Evolutionary conservation across 1,140 invertebrate species (phyloP).

Genomic region (Lamellibrachia luymesi): DNA sequence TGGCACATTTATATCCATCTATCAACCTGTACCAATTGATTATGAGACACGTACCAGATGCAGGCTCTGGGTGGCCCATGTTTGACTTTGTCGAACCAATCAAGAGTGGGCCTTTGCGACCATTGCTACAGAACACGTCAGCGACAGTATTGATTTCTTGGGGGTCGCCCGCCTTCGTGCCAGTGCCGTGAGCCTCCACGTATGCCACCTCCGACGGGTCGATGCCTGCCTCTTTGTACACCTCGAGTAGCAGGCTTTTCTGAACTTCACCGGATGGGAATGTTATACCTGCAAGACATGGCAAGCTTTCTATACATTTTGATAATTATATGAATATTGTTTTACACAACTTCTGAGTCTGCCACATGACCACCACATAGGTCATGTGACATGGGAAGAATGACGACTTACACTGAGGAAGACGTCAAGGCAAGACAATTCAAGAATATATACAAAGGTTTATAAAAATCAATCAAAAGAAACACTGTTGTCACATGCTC

Average conservation of each 20-base stretch:
- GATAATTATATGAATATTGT: too few relatives aligned
- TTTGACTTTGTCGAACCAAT: conserved; percentile 97
- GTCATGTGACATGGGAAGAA: background rate
- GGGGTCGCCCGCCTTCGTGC: conserved; percentile 87
- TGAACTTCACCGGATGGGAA: conserved; percentile 86
- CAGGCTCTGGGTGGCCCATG: conserved; percentile 95
- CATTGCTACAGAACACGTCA: conserved; percentile 84
- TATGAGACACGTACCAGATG: conserved; percentile 69
- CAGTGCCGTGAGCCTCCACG: conserved; percentile 95
- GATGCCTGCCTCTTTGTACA: conserved; percentile 79
- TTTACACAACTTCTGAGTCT: background rate
- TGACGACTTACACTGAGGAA: background rate
- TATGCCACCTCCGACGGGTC: conserved; percentile 79
- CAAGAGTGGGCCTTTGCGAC: conserved; percentile 68
- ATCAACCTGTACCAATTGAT: too few relatives aligned
- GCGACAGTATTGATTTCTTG: conserved; percentile 93
- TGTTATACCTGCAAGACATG: conserved; percentile 67
- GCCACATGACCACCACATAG: background rate
- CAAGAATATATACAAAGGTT: too few relatives aligned
- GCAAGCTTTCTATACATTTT: background rate
- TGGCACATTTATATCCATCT: too few relatives aligned
- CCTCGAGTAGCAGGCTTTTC: conserved; percentile 78
- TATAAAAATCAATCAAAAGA: too few relatives aligned
- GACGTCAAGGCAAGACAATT: too few relatives aligned
- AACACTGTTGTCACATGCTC: background rate